Evolutionary conservation across 2,888 invertebrate genomes (phyloP).

Genomic region (Cheilosia vulpina): DNA sequence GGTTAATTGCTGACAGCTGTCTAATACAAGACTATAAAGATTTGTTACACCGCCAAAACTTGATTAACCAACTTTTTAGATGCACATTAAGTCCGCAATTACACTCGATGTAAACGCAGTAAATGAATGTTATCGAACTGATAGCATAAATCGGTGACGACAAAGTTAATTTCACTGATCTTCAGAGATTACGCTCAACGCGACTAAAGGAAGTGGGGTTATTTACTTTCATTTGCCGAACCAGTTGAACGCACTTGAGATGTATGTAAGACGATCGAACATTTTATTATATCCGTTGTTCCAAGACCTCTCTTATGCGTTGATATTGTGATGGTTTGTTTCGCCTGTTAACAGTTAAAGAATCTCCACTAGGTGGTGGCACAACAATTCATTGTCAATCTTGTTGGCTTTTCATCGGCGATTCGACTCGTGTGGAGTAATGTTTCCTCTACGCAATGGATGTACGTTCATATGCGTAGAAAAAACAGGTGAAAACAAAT

Average conservation of each 20-base stretch:
- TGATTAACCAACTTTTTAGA: neutral
- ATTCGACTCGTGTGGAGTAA: constrained; percentile 25
- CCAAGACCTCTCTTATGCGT: constrained; percentile 5
- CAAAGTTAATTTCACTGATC: neutral
- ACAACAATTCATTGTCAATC: constrained; percentile 27
- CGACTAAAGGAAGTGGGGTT: neutral
- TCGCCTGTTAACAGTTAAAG: neutral
- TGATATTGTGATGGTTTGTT: neutral
- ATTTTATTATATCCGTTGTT: constrained; percentile 17
- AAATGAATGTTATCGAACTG: neutral
- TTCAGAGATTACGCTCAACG: neutral
- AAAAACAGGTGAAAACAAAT: constrained; percentile 18
- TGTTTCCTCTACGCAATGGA: constrained; percentile 44
- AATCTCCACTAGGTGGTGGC: constrained; percentile 15
- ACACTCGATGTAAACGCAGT: neutral
- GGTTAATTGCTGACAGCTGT: constrained; percentile 27
- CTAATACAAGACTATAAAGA: neutral
- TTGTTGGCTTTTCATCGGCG: constrained; percentile 6
- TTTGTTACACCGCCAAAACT: neutral
- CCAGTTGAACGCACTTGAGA: neutral
- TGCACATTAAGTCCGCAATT: constrained; percentile 1
- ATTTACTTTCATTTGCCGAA: neutral
- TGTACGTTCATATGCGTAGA: neutral
- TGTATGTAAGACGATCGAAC: neutral
- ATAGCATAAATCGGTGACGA: neutral